Percentiles rank a stretch among this genome's conserved stretches.
Evolutionary conservation across 2,888 invertebrate genomes (phyloP).

Genomic region (Drosophila villosipedis): DNA sequence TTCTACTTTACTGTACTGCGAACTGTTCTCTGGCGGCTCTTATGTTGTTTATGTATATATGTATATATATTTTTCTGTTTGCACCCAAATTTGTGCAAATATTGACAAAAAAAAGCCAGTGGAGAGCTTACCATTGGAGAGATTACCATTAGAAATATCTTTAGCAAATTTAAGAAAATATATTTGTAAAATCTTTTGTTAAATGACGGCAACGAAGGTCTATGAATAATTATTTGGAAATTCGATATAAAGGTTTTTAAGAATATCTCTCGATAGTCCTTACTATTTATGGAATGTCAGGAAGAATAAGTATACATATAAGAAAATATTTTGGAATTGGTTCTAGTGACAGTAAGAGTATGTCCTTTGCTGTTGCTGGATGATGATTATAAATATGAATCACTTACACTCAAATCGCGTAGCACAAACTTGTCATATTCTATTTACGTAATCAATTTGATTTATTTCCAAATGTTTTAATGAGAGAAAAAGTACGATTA

Average conservation of each 20-base stretch:
- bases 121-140: neutral
- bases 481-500: conserved; percentile 4
- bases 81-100: conserved; percentile 34
- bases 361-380: neutral
- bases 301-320: neutral
- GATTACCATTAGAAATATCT: neutral
- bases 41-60: neutral
- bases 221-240: neutral
- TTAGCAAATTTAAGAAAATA: neutral
- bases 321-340: neutral
- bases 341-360: neutral
- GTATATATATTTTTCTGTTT: conserved; percentile 19
- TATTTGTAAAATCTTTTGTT: neutral
- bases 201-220: neutral
- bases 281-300: neutral
- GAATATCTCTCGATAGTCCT: neutral
- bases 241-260: neutral
- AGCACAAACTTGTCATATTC: neutral
- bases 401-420: neutral
- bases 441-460: conserved; percentile 27
- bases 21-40: conserved; percentile 7
- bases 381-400: neutral
- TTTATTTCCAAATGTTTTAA: conserved; percentile 31
- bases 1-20: neutral
- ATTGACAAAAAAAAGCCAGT: conserved; percentile 11